Evolutionary conservation across 2,797 vertebrate genomes (phyloP).

Genomic region (Pangasius djambal): DNA sequence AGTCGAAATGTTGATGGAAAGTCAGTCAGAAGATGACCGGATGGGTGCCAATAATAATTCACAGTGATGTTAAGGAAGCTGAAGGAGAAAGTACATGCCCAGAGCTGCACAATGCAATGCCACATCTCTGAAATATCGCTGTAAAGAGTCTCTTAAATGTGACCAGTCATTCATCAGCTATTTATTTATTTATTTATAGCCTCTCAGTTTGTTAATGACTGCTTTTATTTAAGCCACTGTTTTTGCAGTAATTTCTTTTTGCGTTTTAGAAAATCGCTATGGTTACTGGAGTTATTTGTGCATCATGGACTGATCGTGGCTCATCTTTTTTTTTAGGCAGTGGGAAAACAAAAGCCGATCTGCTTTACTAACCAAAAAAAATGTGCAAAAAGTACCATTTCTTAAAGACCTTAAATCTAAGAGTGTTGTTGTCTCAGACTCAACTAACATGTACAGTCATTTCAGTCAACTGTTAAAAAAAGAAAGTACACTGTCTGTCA

Average conservation of each 20-base stretch:
- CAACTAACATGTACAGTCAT: background rate
- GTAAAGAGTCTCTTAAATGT: background rate
- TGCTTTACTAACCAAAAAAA: background rate
- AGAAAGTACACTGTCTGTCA: background rate
- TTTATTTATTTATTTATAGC: conserved; percentile 68
- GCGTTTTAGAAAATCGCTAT: background rate
- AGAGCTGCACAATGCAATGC: background rate
- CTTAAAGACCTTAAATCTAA: too few relatives aligned
- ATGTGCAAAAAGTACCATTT: background rate
- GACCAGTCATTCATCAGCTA: conserved; percentile 57
- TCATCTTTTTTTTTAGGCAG: background rate
- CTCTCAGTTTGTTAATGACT: background rate
- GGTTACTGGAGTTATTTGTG: background rate
- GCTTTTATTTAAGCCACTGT: background rate
- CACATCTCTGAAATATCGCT: background rate
- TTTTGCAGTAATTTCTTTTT: background rate
- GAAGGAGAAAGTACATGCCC: background rate
- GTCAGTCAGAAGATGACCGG: background rate
- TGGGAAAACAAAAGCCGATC: background rate
- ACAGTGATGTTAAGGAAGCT: background rate
- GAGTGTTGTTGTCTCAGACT: background rate
- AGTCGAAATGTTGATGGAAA: background rate
- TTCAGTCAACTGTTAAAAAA: background rate
- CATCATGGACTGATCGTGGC: background rate
- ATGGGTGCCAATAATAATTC: background rate